Base-by-base conservation (phyloP, 2,888 invertebrate genomes). In the Nephrocerus scutellatus region DNA sequence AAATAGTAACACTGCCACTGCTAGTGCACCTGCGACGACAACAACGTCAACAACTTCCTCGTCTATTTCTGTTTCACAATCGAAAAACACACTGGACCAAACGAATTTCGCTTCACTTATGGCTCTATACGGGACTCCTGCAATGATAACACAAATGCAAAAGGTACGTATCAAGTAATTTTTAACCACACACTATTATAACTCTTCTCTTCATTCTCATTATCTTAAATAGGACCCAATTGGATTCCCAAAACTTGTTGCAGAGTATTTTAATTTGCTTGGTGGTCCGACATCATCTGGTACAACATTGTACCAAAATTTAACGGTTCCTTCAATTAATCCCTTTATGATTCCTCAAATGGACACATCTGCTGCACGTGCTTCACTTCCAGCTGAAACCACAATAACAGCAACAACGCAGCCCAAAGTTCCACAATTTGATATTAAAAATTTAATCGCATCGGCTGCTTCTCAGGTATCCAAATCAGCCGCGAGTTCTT, bases 221-320 rank as follows among this genome's bases (percentile, higher is more conserved):
- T 30, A n/a, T 36, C 7, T 12, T 13, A 12, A 21, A 22, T 12
- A 53, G 48, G 53, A 56, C 46, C 43, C 44, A 7, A 25, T 36
- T 12, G 45, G 45, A 10, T 46, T 56, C 19, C 50, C 53, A 30
- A 50, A 47, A 12, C 41, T 59, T 9, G 43, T 55, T 13, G 42
- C 46, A 14, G 56, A 56, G 15, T 57, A 52, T 34, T 56, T 54
- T 39, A 54, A 51, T n/a, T 23, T 51, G 16, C 32, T 50, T 4
- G 46, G 47, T 30, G 46, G 46, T 9, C 40, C 49, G 10, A 14
- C 50, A 14, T 33, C 43, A 3, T 16, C 48, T 4, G 44, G 36
- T 14, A 28, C 46, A 8, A 20, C 42, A 1, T 28, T 46, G 3
- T 36, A 44, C 7, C 43, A 42, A 10, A 44, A 44, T n/a, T 18